Percentiles rank a stretch among this genome's conserved stretches.
Evolutionary conservation across 2,797 vertebrate genomes (phyloP).

Genomic region (Lemur catta): DNA sequence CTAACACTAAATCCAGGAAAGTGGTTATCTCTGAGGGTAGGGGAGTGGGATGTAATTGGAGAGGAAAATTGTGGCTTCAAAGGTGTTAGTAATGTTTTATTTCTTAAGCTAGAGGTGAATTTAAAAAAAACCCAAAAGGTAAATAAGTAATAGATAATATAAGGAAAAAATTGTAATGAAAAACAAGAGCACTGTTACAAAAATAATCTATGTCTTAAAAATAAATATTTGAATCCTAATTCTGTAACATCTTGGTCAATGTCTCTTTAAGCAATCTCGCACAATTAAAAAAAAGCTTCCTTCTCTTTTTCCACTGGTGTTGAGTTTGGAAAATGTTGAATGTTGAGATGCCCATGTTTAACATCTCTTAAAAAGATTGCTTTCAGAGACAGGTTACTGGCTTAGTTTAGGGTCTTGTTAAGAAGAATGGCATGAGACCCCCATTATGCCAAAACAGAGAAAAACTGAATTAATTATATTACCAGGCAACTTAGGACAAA

Average conservation of each 20-base stretch:
- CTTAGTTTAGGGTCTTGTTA: not conserved
- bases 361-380: not conserved
- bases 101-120: not conserved
- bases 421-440: not conserved
- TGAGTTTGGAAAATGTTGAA: conserved; percentile 14
- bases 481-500: conserved; percentile 10
- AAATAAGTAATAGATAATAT: not conserved
- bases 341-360: not conserved
- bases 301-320: not conserved
- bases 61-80: not conserved
- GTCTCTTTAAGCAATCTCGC: not conserved
- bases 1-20: not conserved
- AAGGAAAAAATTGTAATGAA: not conserved
- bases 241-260: not conserved
- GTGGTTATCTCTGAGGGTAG: not conserved
- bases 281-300: not conserved
- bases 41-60: not conserved
- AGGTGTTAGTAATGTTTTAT: not conserved
- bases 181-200: not conserved
- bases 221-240: not conserved
- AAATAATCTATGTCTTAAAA: not conserved
- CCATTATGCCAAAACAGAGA: not conserved
- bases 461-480: conserved; percentile 29
- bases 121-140: not conserved
- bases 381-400: not conserved